A percentile compares a stretch with the other conserved stretches of the same genome.
Conservation (phyloP, 2,888 invertebrate species). For the Apodemia mormo region DNA sequence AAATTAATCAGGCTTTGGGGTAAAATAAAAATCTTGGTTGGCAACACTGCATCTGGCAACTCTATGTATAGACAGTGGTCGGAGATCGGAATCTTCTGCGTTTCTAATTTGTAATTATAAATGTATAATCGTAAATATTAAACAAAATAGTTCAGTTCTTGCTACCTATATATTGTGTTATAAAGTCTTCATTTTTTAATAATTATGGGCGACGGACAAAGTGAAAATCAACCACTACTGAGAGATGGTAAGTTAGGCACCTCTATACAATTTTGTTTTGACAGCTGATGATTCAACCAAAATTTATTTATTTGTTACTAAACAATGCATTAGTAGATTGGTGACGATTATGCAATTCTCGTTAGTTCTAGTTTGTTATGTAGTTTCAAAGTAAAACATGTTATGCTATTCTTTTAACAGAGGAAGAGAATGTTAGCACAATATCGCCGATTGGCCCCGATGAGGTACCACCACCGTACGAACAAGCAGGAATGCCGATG, state of each 20-base stretch:
- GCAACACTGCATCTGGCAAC: background rate
- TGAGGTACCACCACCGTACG: conserved; percentile 91
- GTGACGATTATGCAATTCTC: conserved; percentile 53
- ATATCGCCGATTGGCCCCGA: conserved; percentile 92
- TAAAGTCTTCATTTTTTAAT: conserved; percentile 35
- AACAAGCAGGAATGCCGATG: conserved; percentile 89
- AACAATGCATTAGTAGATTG: conserved; percentile 52
- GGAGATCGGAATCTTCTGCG: conserved; percentile 16
- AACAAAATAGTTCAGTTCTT: conserved; percentile 20
- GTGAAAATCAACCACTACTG: conserved; percentile 84
- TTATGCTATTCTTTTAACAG: conserved; percentile 52
- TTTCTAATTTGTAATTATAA: conserved; percentile 4
- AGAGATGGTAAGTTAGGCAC: conserved; percentile 61
- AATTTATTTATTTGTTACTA: conserved; percentile 65
- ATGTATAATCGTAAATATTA: background rate
- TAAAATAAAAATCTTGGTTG: too few species aligned
- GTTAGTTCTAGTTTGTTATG: conserved; percentile 39
- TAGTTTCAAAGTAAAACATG: conserved; percentile 40
- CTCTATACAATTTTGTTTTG: conserved; percentile 51
- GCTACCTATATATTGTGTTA: conserved; percentile 19
- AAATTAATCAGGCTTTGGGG: too few species aligned
- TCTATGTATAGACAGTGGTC: background rate
- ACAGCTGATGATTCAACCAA: conserved; percentile 76
- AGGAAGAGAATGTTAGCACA: conserved; percentile 81
- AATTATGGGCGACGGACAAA: conserved; percentile 84